Percentiles rank a stretch among this genome's conserved stretches.
phyloP scores from a whole-genome alignment of 2,113 vertebrate species.

The Pao palembangensis region DNA sequence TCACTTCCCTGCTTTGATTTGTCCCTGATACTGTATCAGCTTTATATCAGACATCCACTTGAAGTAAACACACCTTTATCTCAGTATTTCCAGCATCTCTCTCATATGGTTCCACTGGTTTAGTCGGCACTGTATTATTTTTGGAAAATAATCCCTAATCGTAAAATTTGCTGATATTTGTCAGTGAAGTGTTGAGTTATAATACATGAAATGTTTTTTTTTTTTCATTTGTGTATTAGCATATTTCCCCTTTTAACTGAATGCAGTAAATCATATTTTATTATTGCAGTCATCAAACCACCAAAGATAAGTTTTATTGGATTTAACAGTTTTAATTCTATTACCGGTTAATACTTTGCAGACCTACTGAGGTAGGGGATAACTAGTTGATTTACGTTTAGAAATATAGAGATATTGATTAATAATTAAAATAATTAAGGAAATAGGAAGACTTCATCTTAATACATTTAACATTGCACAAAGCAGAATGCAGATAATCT shows the following conservation, averaged over 20 bases:
- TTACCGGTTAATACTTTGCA: slow-evolving; percentile 3
- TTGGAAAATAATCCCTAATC: slow-evolving; percentile 24
- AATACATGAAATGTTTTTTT: background rate
- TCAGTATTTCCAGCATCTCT: slow-evolving; percentile 46
- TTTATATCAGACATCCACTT: slow-evolving; percentile 40
- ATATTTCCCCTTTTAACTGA: background rate
- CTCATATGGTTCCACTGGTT: slow-evolving; percentile 21
- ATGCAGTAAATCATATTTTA: slow-evolving; percentile 17
- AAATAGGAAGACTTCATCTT: too few relatives aligned
- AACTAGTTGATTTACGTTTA: slow-evolving; percentile 31
- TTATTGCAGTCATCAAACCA: slow-evolving; percentile 29
- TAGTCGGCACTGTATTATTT: slow-evolving; percentile 21
- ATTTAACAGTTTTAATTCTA: slow-evolving; percentile 13
- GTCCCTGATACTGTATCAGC: slow-evolving; percentile 29
- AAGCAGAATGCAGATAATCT: too few relatives aligned
- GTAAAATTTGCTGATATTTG: slow-evolving; percentile 20
- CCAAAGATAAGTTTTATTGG: slow-evolving; percentile 47
- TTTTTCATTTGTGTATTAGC: background rate
- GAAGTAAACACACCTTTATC: slow-evolving; percentile 47
- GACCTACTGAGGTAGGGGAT: slow-evolving; percentile 17
- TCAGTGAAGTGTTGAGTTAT: slow-evolving; percentile 27
- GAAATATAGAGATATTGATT: slow-evolving; percentile 9
- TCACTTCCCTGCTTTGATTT: slow-evolving; percentile 34
- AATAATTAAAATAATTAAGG: background rate
- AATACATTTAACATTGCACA: too few relatives aligned